These are phyloP conservation scores for Athetis lepigone DNA, from an alignment of 2,888 invertebrate species.

Conservation along the genomic window DNA sequence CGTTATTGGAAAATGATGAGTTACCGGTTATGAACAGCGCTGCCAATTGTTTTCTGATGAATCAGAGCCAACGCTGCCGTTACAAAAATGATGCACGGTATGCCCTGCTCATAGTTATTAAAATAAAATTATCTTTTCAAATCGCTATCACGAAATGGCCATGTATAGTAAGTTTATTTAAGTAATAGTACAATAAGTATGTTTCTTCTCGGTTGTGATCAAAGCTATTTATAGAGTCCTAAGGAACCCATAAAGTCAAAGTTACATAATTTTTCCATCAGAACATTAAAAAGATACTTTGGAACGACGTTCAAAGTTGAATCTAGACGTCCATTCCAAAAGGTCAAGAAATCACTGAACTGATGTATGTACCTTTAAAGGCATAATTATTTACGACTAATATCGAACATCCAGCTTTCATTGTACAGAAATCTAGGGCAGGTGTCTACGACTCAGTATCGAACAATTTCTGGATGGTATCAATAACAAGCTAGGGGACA, in stretches of 20 bases:
- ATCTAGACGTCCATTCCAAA: too few species aligned
- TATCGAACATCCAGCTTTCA: slow-evolving; percentile 2
- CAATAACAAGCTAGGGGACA: slow-evolving; percentile 44
- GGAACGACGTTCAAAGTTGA: too few species aligned
- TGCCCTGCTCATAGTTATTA: background rate
- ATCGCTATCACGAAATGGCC: background rate
- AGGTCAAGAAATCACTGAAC: too few species aligned
- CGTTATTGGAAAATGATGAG: slow-evolving; percentile 40
- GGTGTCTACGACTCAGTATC: slow-evolving; percentile 3
- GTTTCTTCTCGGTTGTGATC: too few species aligned
- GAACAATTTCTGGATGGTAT: slow-evolving; percentile 12
- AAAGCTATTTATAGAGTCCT: too few species aligned
- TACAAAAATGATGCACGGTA: slow-evolving; percentile 7
- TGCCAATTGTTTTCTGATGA: slow-evolving; percentile 34
- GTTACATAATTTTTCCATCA: too few species aligned
- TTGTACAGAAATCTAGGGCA: slow-evolving; percentile 6
- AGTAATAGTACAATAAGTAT: too few species aligned
- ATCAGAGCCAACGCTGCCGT: slow-evolving; percentile 6
- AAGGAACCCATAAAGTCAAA: too few species aligned
- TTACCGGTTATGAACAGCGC: slow-evolving; percentile 13
- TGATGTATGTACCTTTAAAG: too few species aligned
- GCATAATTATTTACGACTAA: slow-evolving; percentile 4
- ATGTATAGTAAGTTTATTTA: too few species aligned
- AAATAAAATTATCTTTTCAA: slow-evolving; percentile 6
- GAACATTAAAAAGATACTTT: too few species aligned